phyloP scores from a whole-genome alignment of 2,888 invertebrate genomes.

The Cyclophora punctaria region DNA sequence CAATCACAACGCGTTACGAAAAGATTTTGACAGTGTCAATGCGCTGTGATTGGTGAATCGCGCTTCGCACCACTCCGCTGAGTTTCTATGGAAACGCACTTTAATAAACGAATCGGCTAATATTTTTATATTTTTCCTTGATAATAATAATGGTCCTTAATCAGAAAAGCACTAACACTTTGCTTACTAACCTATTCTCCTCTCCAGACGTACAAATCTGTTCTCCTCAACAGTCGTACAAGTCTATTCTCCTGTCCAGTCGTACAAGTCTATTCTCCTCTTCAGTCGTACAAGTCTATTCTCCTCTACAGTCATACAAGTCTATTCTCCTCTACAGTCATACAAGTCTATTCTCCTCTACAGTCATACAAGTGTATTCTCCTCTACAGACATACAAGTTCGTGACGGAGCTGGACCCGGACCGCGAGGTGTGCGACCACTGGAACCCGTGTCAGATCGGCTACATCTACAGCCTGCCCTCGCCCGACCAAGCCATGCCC shows the following conservation, averaged over 20 bases:
- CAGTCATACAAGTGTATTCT: background rate
- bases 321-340: too few relatives aligned
- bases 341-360: background rate
- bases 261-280: background rate
- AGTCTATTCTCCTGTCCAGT: background rate
- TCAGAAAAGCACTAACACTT: too few relatives aligned
- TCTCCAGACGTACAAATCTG: background rate
- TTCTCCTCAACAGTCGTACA: background rate
- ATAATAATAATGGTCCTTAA: too few relatives aligned
- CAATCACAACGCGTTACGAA: too few relatives aligned
- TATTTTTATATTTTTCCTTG: too few relatives aligned
- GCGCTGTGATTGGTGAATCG: too few relatives aligned
- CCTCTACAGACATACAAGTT: constrained; percentile 55
- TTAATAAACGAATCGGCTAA: too few relatives aligned
- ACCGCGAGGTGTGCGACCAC: constrained; percentile 62
- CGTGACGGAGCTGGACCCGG: constrained; percentile 60
- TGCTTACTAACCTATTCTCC: too few relatives aligned
- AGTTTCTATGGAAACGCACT: too few relatives aligned
- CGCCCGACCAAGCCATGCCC: constrained; percentile 45
- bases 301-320: constrained; percentile 50
- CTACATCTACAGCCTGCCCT: constrained; percentile 59
- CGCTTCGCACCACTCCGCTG: too few relatives aligned
- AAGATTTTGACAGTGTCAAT: too few relatives aligned
- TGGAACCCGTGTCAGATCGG: constrained; percentile 68
- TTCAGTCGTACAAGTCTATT: background rate